Percentiles rank a stretch among this genome's conserved stretches.
Conservation (phyloP, 2,113 vertebrate species). For the Melanotaenia duboulayi region DNA sequence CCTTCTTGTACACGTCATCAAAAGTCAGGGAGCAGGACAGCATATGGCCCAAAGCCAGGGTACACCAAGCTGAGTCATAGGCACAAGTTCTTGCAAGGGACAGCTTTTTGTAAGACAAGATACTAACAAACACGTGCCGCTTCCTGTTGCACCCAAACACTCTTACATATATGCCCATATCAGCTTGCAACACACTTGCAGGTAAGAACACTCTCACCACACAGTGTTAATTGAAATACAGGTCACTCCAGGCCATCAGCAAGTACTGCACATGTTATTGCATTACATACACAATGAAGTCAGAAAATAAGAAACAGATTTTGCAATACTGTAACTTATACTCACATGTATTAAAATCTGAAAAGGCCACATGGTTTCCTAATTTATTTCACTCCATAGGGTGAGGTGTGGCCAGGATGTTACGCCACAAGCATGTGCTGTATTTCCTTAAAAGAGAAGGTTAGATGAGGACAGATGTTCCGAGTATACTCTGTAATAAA, state of each 20-base stretch:
- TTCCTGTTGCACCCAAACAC: constrained; percentile 45
- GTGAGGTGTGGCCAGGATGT: constrained; percentile 30
- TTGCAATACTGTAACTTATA: constrained; percentile 8
- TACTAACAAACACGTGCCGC: constrained; percentile 28
- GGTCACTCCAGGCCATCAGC: constrained; percentile 27
- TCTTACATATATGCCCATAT: constrained; percentile 13
- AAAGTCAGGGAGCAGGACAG: constrained; percentile 22
- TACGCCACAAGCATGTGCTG: constrained; percentile 39
- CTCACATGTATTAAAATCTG: constrained; percentile 27
- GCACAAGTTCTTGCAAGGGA: constrained; percentile 43
- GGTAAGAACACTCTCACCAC: constrained; percentile 8
- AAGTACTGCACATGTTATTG: background rate
- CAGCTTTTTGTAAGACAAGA: constrained; percentile 51
- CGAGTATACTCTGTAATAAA: constrained; percentile 44
- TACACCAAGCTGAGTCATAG: constrained; percentile 58
- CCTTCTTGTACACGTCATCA: constrained; percentile 17
- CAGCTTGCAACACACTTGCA: constrained; percentile 31
- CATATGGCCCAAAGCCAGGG: constrained; percentile 37
- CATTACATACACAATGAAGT: background rate
- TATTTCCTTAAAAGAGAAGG: background rate
- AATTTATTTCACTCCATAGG: constrained; percentile 3
- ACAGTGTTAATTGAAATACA: background rate
- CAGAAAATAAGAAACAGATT: constrained; percentile 43
- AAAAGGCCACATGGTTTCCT: background rate
- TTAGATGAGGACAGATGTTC: constrained; percentile 43